Conservation (phyloP, 2,113 vertebrate species). For the Phalacrocorax brasilianus region DNA sequence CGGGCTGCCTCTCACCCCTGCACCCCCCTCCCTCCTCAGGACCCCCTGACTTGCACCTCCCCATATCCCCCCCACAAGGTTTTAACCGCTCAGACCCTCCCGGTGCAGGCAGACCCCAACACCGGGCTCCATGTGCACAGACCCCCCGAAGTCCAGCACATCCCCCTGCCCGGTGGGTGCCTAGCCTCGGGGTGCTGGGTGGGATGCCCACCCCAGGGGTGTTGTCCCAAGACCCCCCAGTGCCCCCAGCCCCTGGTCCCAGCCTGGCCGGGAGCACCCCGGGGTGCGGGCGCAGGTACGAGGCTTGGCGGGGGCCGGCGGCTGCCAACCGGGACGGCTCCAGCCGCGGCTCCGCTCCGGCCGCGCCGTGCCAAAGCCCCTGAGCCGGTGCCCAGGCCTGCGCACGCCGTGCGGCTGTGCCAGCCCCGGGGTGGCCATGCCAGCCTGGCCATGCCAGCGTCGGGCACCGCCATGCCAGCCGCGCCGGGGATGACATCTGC, state of each 20-base stretch:
- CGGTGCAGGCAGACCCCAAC: not conserved
- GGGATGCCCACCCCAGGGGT: not conserved
- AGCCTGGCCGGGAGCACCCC: not conserved
- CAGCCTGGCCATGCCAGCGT: not conserved
- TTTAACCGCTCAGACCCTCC: not conserved
- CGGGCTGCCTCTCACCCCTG: accelerated
- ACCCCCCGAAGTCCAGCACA: accelerated
- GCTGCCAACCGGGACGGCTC: constrained; percentile 27
- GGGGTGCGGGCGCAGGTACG: accelerated
- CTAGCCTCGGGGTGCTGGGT: too few species aligned
- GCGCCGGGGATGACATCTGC: constrained; percentile 54
- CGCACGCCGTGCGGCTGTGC: not conserved
- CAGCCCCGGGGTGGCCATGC: not conserved
- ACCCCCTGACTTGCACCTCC: accelerated
- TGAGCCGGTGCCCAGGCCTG: constrained; percentile 44
- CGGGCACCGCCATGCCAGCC: not conserved
- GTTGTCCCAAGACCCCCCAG: not conserved
- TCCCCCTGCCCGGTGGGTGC: not conserved
- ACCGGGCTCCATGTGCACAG: accelerated
- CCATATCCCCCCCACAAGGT: accelerated
- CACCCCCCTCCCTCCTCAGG: too few species aligned
- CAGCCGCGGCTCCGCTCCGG: not conserved
- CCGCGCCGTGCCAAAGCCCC: constrained; percentile 62
- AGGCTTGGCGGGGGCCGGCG: not conserved
- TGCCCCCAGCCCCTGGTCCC: not conserved